Base-by-base conservation (phyloP, 53 echinoderm and acorn worm species). In the Temnopleurus reevesii region DNA sequence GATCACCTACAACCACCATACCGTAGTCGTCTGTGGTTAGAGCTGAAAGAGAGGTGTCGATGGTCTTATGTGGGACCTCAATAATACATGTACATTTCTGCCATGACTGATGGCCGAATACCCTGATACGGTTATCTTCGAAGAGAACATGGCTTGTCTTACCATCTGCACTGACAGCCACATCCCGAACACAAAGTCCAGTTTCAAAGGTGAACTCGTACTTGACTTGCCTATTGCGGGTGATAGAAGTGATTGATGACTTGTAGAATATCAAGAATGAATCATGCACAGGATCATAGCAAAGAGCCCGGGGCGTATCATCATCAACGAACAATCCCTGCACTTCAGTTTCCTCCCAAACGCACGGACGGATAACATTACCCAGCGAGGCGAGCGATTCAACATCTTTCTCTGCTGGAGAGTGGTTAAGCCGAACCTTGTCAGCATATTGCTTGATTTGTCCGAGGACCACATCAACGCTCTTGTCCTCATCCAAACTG, bases 371-470 rank as follows among this genome's bases (percentile, higher is more conserved):
- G 25, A 44, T 30, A 30, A 84, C 38, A 3, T 58, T 21, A 44
- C 84, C 84, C 21, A 84, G 59, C 7, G 59, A 59, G 17, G 59
- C 84, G 8, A 84, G 58, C 17, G 84, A 38, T 41, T 56, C 59
- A 3, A 58, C 58, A 45, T 56, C 59, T 25, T 56, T 59, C 6
- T 53, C 81, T 8, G 51, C 33, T 30, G 81, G 35, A 19, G 46
- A 12, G 9, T 28, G 81, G 15, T 55, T 53, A 17, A 81, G 8
- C 33, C 27, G 27, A 24, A 81, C 51, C 19, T 24, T 47, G 51
- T 45, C 54, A 46, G 51, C 51, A 47, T 81, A 81, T 54, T 81
- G 81, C 54, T 81, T 47, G n/a, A 81, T 81, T 53, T 81, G 51
- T 33, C 27, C 53, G 26, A 81, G 51, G 0, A 12, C 12, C 19